Evolutionary conservation across 2,113 vertebrate genomes (phyloP), one percentile per base, ranked within the genome.

Genomic region (Morone chrysops): DNA sequence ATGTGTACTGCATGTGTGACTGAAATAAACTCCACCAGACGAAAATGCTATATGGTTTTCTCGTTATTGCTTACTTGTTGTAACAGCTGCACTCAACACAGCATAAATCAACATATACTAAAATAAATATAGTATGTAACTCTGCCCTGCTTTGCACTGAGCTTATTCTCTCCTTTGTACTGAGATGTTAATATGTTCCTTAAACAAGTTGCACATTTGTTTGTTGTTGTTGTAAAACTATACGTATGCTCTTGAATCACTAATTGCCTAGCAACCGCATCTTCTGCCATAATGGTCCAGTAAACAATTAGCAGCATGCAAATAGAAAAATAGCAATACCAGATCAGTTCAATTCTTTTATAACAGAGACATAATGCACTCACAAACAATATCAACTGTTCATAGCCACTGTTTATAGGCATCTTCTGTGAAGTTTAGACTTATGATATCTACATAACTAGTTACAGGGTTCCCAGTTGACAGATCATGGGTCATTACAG

Each of bases 331-430:
- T 12, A 47, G 17, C 60, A n/a, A 40, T 3, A 71, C 13, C 47
- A 72, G 77, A 61, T 78, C 67, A 69, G 36, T 7, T 20, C 51
- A 11, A 18, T 31, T 59, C 11, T 70, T 69, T 18, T 48, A 0
- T 40, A 47, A 20, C 5, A 6, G 70, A 45, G 4, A 1, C 2
- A 4, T 38, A 31, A 31, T 31, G 3, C 31, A 31, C 31, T 54
- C 5, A 69, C 22, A 54, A 20, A 36, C 14, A 22, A 38, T 11
- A 22, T 57, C 6, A 10, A 3, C 38, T 36, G n/a, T 47, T 31
- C 31, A 31, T 31, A 31, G 31, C 31, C 31, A 31, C 31, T 31
- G 31, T 31, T 31, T 31, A 31, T 31, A 31, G 31, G 2, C 31
- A 31, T n/a, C 20, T 14, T 40, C 36, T 22, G 45, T 20, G 31